Evolutionary conservation across 2,113 vertebrate genomes (phyloP), one percentile per base, ranked within the genome.

Genomic region (Erythrocercus mccallii): DNA sequence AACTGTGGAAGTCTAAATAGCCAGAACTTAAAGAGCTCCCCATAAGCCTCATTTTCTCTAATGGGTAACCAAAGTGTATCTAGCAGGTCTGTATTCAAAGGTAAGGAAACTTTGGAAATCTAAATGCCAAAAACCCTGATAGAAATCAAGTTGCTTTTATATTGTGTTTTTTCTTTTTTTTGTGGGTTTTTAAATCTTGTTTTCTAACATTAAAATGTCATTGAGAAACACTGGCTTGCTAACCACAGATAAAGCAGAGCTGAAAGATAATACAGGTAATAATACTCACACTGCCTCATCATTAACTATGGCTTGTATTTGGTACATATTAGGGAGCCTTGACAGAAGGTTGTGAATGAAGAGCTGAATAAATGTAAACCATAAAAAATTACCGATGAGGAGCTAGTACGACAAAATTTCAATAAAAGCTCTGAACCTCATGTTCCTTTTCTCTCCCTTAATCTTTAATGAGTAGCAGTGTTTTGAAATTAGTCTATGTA

Each of bases 181-280:
- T 13, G 44, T 84, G 96, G 7, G 6, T 81, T 66, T 73, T 77
- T 65, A 17, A 8, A 61, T 13, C 27, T 81, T 62, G 22, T 35
- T 90, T 74, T 60, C 85, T 78, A 82, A 80, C 92, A 97, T 97
- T 96, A 96, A 96, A 98, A 98, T 93, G 83, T 94, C 94, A 97
- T 96, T 69, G 88, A 94, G 86, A 64, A 93, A 84, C 90, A 89
- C 45, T 69, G 92, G 83, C 73, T 95, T 68, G 53, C 94, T 79
- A 88, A 96, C 28, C 66, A 88, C 70, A 90, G 88, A 92, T 56
- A 86, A 64, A 92, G 85, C 42, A 56, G 93, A 76, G 66, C 82
- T 88, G 90, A 92, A 94, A 90, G 58, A 95, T 95, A 92, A 94
- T 90, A 83, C 45, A 50, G 92, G 91, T 97, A 97, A 97, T 95